Evolutionary conservation across 2,113 vertebrate genomes (phyloP), one percentile per base, ranked within the genome.

Genomic region (Malurus alboscapulatus): DNA sequence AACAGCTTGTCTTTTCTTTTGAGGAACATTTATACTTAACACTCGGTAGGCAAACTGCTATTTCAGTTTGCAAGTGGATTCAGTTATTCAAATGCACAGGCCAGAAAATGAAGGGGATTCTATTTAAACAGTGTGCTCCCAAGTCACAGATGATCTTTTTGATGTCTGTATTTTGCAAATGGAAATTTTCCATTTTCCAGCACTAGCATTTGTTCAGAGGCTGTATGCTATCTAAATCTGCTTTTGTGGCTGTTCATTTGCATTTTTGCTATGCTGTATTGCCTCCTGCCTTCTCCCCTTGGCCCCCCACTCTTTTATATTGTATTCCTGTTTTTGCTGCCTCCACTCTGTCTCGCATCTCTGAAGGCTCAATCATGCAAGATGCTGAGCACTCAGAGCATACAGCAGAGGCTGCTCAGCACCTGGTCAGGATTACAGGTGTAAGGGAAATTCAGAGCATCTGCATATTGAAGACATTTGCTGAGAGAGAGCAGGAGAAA

Each of bases 131-230:
- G 85, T 48, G 88, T 87, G 96, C 91, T 97, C 86, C 90, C 79
- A 34, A 96, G 96, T 97, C 94, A 91, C 93, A 95, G 95, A 96
- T 96, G 96, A 96, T 96, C 95, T 96, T 97, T 96, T 95, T 96
- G 95, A 96, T 97, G 94, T 97, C 95, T 97, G 78, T 95, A 90
- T 97, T 97, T 94, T 97, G 87, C 91, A 95, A 96, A 97, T 95
- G 96, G 94, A 95, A 94, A 92, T 97, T 92, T 95, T 96, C 93
- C 94, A 95, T 97, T 97, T 95, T 93, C 92, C 90, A 94, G 87
- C 12, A 10, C 85, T 88, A 90, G 93, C 87, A 83, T 91, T 93
- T 83, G 93, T 96, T 97, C 92, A 90, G 94, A 91, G 85, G 47
- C 89, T 87, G 77, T 69, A 68, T 73, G 93, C 88, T 95, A 94